Percentiles rank a stretch among this genome's conserved stretches.
Conservation (phyloP, 2,113 vertebrate species). For the Delphinus delphis region DNA sequence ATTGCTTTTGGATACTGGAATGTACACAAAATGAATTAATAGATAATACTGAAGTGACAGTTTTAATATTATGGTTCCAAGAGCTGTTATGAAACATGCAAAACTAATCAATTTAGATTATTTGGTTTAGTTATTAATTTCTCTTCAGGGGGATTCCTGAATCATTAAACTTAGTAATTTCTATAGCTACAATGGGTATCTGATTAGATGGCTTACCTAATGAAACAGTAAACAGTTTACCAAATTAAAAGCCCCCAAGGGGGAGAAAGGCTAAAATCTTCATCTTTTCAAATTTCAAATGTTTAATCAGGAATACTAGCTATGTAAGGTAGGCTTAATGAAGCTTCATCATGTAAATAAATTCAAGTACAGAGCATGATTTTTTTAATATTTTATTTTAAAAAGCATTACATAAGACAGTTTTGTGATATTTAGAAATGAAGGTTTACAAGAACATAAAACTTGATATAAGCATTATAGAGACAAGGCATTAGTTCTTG, state of each 20-base stretch:
- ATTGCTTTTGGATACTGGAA: constrained; percentile 33
- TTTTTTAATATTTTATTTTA: background rate
- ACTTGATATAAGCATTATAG: background rate
- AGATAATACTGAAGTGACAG: constrained; percentile 32
- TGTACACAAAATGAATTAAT: constrained; percentile 50
- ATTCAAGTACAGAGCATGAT: background rate
- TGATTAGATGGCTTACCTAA: constrained; percentile 56
- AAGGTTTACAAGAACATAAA: background rate
- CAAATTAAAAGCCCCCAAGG: constrained; percentile 53
- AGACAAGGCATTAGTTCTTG: background rate
- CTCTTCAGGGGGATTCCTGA: constrained; percentile 64
- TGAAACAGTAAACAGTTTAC: constrained; percentile 57
- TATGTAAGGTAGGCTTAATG: constrained; percentile 19
- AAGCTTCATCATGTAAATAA: background rate
- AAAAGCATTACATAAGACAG: background rate
- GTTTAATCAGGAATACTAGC: constrained; percentile 43
- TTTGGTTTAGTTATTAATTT: constrained; percentile 59
- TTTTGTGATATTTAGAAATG: constrained; percentile 1
- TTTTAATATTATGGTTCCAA: constrained; percentile 55
- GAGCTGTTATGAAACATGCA: constrained; percentile 51
- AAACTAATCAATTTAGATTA: constrained; percentile 68
- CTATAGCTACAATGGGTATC: constrained; percentile 20
- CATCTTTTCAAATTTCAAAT: constrained; percentile 58
- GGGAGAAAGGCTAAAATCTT: constrained; percentile 26
- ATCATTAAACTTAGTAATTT: constrained; percentile 62